Evolutionary conservation across 2,113 vertebrate genomes (phyloP).

Genomic region (Bothrops jararaca): DNA sequence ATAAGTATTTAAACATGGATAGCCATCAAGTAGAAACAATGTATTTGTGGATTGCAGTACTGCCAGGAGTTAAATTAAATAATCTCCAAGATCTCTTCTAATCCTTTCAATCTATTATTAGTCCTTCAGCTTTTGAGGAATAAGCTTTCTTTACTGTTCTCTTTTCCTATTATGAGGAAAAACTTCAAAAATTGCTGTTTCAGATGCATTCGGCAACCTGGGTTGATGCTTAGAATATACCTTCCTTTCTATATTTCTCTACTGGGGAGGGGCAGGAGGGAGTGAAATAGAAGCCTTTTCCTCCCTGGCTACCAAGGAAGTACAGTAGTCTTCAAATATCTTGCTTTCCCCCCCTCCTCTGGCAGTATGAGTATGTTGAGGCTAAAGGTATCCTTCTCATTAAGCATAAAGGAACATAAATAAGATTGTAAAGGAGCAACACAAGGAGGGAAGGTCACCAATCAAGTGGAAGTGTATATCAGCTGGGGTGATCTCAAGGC

Average conservation of each 20-base stretch:
- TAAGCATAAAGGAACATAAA: background rate
- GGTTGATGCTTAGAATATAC: background rate
- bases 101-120: background rate
- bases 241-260: background rate
- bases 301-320: background rate
- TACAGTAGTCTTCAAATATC: background rate
- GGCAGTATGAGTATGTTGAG: background rate
- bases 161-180: background rate
- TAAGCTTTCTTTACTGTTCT: background rate
- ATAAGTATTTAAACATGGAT: background rate
- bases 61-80: background rate
- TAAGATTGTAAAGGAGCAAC: background rate
- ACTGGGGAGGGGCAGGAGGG: background rate
- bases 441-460: background rate
- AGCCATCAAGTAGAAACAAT: background rate
- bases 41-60: background rate
- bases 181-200: background rate
- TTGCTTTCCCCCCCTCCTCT: background rate
- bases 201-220: background rate
- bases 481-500: background rate
- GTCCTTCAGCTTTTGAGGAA: background rate
- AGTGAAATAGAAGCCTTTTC: background rate
- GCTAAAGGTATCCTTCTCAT: background rate
- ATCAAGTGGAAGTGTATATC: background rate
- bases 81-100: background rate